phyloP scores from a whole-genome alignment of 2,113 vertebrate genomes.

The Micromys minutus region DNA sequence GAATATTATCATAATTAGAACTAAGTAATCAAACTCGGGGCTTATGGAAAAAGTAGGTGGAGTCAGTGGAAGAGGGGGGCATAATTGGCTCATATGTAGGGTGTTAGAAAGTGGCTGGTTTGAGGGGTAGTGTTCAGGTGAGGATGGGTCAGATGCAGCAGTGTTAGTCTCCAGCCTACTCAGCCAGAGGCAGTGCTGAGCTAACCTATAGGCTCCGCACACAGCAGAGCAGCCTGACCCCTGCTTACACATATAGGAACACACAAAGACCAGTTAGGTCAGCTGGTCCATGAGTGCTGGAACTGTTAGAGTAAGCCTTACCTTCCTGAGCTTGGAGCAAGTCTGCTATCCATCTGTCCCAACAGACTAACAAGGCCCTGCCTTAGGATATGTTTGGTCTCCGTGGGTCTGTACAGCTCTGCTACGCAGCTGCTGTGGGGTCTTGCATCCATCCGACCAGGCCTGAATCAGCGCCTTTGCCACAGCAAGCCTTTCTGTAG shows the following conservation, averaged over 20 bases:
- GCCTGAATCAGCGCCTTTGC: background rate
- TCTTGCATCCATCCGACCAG: background rate
- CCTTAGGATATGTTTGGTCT: background rate
- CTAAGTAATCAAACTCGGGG: background rate
- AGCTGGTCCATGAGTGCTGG: background rate
- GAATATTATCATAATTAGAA: background rate
- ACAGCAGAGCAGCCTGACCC: background rate
- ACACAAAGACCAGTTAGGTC: background rate
- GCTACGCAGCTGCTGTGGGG: background rate
- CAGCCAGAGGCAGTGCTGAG: background rate
- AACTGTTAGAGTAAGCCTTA: background rate
- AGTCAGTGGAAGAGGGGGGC: background rate
- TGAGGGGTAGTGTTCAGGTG: background rate
- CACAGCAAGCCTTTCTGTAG: background rate
- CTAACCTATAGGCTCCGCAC: background rate
- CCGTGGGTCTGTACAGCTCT: background rate
- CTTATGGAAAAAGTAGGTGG: background rate
- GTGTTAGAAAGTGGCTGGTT: background rate
- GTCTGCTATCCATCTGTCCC: background rate
- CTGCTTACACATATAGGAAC: background rate
- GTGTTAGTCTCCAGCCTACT: background rate
- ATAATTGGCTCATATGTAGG: too few species aligned
- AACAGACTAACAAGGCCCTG: background rate
- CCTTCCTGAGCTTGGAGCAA: background rate
- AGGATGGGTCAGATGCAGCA: background rate